These are phyloP conservation scores for Agrypnus murinus DNA, from an alignment of 2,888 invertebrate genomes.

Conservation along the genomic window DNA sequence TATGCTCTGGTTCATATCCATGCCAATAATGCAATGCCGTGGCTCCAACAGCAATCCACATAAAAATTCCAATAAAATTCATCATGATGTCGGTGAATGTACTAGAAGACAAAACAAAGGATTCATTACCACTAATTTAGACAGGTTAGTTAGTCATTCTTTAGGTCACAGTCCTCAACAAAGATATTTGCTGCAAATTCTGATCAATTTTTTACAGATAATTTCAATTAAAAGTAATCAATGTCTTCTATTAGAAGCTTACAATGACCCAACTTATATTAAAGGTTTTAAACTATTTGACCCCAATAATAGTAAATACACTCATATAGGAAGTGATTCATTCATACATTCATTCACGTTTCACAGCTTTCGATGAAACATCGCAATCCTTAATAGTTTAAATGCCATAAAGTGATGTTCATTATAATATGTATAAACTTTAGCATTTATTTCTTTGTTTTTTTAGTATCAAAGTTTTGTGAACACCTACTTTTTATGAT, in stretches of 20 bases:
- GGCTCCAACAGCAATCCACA: conserved; percentile 90
- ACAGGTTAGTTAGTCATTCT: too few relatives aligned
- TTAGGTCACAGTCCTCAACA: too few relatives aligned
- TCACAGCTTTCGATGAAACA: too few relatives aligned
- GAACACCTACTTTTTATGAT: conserved; percentile 81
- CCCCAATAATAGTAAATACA: conserved; percentile 34
- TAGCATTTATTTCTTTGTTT: too few relatives aligned
- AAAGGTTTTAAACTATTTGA: conserved; percentile 32
- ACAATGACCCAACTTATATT: not conserved
- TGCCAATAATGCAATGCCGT: conserved; percentile 93
- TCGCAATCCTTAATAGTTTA: too few relatives aligned
- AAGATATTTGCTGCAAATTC: not conserved
- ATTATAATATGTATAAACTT: too few relatives aligned
- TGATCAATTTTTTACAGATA: not conserved
- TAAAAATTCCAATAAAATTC: conserved; percentile 89
- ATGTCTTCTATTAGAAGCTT: not conserved
- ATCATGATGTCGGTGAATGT: conserved; percentile 87
- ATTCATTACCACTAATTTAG: too few relatives aligned
- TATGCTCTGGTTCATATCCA: conserved; percentile 88
- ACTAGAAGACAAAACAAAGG: conserved; percentile 70
- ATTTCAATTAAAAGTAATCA: not conserved
- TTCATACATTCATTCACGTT: not conserved
- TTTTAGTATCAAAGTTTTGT: not conserved
- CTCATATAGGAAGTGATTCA: conserved; percentile 36
- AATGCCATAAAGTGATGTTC: too few relatives aligned